Evolutionary conservation across 2,888 invertebrate genomes (phyloP).

Genomic region (Atrina japonica): DNA sequence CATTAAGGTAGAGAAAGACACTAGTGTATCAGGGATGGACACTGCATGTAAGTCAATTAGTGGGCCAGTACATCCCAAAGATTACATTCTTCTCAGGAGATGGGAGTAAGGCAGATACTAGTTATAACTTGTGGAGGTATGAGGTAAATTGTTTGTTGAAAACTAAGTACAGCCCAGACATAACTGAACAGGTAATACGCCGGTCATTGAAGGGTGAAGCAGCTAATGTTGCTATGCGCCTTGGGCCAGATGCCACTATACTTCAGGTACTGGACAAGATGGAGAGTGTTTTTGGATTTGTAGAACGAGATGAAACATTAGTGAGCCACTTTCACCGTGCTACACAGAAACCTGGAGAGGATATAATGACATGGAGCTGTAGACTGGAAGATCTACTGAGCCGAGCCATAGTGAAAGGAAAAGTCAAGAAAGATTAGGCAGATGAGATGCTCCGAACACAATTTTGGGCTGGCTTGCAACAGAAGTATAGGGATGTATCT

Average conservation of each 20-base stretch:
- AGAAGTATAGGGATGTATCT: conserved; percentile 5
- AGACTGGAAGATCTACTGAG: conserved; percentile 11
- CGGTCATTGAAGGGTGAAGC: conserved; percentile 2
- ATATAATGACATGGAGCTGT: conserved; percentile 16
- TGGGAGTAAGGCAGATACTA: not conserved
- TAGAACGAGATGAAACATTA: conserved; percentile 4
- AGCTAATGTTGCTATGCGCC: not conserved
- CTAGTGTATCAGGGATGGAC: no score
- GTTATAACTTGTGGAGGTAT: conserved; percentile 23
- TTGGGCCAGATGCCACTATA: conserved; percentile 7
- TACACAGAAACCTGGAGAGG: conserved; percentile 1
- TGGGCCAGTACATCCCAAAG: conserved; percentile 1
- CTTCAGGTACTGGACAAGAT: conserved; percentile 10
- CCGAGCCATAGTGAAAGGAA: conserved; percentile 1
- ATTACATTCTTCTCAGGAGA: conserved; percentile 13
- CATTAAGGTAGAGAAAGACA: no score
- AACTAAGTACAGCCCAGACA: no score
- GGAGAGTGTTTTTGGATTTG: conserved; percentile 8
- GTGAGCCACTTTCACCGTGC: conserved; percentile 16
- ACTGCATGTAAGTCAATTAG: not conserved
- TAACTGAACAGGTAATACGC: not conserved
- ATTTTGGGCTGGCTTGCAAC: conserved; percentile 17
- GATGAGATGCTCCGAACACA: conserved; percentile 4
- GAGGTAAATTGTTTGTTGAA: conserved; percentile 15
- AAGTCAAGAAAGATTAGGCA: not conserved